Percentiles rank a stretch among this genome's conserved stretches.
Evolutionary conservation across 2,797 vertebrate genomes (phyloP).

Genomic region (Spinibarbus caldwelli): DNA sequence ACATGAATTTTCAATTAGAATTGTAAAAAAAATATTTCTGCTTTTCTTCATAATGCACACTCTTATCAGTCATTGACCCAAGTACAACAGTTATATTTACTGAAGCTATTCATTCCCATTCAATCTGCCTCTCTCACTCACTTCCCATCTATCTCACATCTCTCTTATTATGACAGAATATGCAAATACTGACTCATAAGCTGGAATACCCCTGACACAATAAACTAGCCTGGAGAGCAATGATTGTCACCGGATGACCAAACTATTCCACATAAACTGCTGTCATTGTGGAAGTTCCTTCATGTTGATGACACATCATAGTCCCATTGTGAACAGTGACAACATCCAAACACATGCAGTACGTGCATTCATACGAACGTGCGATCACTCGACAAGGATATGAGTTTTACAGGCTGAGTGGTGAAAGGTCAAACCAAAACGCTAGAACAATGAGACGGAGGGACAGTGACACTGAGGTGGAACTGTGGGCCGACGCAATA

Average conservation of each 20-base stretch:
- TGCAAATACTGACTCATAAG: slow-evolving; percentile 40
- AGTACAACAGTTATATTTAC: slow-evolving; percentile 3
- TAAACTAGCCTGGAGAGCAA: slow-evolving; percentile 20
- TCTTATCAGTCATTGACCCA: neutral
- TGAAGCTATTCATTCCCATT: slow-evolving; percentile 43
- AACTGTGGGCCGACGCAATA: slow-evolving; percentile 60
- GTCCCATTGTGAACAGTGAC: neutral
- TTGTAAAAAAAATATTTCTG: neutral
- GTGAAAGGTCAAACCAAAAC: slow-evolving; percentile 63
- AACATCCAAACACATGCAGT: slow-evolving; percentile 1
- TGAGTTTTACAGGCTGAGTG: slow-evolving; percentile 40
- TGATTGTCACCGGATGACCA: neutral
- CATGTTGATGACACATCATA: neutral
- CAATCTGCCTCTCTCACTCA: slow-evolving; percentile 20
- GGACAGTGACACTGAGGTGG: slow-evolving; percentile 60
- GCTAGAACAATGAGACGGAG: slow-evolving; percentile 52
- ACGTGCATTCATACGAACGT: slow-evolving; percentile 21
- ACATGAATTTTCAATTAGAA: neutral
- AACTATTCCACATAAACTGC: slow-evolving; percentile 1
- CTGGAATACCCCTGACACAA: slow-evolving; percentile 26
- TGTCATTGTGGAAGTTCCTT: slow-evolving; percentile 9
- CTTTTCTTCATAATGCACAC: neutral
- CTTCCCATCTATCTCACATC: slow-evolving; percentile 1
- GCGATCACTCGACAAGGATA: slow-evolving; percentile 3
- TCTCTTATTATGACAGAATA: slow-evolving; percentile 28